Base-by-base conservation (phyloP, 92 coral and sea anemone species). In the Paragorgia papillata region DNA sequence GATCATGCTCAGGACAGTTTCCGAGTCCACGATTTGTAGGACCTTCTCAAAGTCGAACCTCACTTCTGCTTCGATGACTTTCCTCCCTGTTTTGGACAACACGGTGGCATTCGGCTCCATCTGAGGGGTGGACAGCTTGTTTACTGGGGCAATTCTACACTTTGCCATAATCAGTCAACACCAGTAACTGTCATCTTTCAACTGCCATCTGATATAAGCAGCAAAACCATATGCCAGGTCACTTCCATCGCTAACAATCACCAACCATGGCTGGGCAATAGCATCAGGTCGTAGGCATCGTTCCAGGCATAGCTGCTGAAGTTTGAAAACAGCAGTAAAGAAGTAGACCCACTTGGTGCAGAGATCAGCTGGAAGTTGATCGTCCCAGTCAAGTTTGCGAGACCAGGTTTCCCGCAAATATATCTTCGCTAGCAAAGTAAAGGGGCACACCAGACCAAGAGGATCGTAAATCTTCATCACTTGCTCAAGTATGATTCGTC, bases 21-120 rank as follows among this genome's bases (percentile, higher is more conserved):
- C 88, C 0, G 89, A 88, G 70, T 88, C 89, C 0, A 88, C 92
- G 14, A 88, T 37, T 20, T 88, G 92, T 28, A 85, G 66, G 25
- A 76, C 83, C 19, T 54, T 67, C 64, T 82, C 90, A 37, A 89
- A 89, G 1, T 83, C 59, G 68, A 73, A 64, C 44, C 83, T 81
- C 89, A 82, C 78, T 69, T 85, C 89, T 31, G 57, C 69, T 56
- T 85, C 87, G 9, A 88, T 81, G 21, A 88, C 87, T 54, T 85
- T 81, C 27, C 87, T 69, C 14, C 84, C 87, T 85, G 83, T 65
- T 54, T 88, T 85, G 46, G 87, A 82, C 62, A 82, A 65, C 34
- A 85, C n/a, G n/a, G n/a, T n/a, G n/a, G n/a, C n/a, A n/a, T n/a
- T n/a, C n/a, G n/a, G 12, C 62, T 85, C 89, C 87, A 88, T 85